Base-by-base conservation (phyloP, 2,113 vertebrate genomes). In the Psittacus erithacus region DNA sequence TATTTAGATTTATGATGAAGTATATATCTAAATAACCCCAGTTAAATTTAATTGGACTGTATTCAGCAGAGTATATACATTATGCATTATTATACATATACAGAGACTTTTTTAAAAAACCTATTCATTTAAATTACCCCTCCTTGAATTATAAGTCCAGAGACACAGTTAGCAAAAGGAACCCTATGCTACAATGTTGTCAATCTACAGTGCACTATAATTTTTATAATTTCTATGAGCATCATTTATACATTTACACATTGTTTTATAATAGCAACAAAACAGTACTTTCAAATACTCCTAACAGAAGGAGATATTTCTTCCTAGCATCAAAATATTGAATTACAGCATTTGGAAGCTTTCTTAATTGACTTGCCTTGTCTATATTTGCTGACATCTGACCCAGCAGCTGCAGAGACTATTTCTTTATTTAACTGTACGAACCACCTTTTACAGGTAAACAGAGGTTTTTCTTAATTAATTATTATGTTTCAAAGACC, bases 321-420 rank as follows among this genome's bases (percentile, higher is more conserved):
- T 81, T 50, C 85, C 44, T 22, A 81, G 28, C 28, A 80, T 41
- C 69, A 82, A 77, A 95, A 63, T 62, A 85, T 0, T 28, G 11
- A 84, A 64, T 29, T 50, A 29, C 5, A 83, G n/a, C n/a, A 81
- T 64, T 76, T 91, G 31, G 53, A 88, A 91, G 41, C 43, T 84
- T 91, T 69, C 46, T 63, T 53, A 92, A 76, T 23, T 82, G 29
- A 44, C 77, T 11, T 82, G 80, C 39, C n/a, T 77, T 77, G 57
- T 47, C 43, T 82, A 31, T 46, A 85, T 95, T 94, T 87, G 62
- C 28, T 67, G 67, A 88, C 74, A 88, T 73, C 20, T 35, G 23
- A 81, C 47, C 14, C 43, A 82, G 57, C 39, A 82, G 22, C 33
- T 13, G 19, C 24, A 95, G 27, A 71, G 14, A 78, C 17, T 60